These are phyloP conservation scores for Rugalucina vietnamica DNA, from an alignment of 2,888 invertebrate species.

Conservation along the genomic window DNA sequence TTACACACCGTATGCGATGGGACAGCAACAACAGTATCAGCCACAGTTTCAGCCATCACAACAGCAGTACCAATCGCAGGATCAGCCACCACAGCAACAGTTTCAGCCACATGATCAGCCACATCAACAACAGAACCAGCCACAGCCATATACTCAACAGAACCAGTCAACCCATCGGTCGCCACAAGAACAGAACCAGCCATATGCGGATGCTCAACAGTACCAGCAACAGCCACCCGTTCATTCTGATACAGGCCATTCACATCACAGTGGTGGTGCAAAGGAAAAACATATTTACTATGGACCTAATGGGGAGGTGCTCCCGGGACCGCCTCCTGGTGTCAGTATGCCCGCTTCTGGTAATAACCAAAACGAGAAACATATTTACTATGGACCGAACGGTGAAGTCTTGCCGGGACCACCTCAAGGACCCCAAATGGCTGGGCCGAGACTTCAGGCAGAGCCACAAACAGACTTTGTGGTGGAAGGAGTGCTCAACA, in stretches of 20 bases:
- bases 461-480: slow-evolving; percentile 51
- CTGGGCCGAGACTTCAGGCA: neutral
- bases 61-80: neutral
- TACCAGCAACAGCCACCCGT: neutral
- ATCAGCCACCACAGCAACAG: neutral
- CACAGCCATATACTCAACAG: neutral
- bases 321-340: slow-evolving; percentile 57
- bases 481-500: slow-evolving; percentile 54
- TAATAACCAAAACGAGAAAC: neutral
- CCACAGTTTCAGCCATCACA: neutral
- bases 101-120: neutral
- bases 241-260: neutral
- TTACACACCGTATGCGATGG: neutral
- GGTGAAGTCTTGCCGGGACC: slow-evolving; percentile 64
- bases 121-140: neutral
- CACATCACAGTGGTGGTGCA: too few species aligned
- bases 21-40: neutral
- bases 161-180: neutral
- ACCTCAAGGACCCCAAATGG: slow-evolving; percentile 2
- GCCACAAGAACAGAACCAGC: neutral
- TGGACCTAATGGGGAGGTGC: slow-evolving; percentile 64
- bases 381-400: slow-evolving; percentile 64
- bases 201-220: neutral
- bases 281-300: slow-evolving; percentile 47
- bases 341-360: neutral